These are phyloP conservation scores for Festucalex cinctus DNA, from an alignment of 2,113 vertebrate species.

Conservation along the genomic window DNA sequence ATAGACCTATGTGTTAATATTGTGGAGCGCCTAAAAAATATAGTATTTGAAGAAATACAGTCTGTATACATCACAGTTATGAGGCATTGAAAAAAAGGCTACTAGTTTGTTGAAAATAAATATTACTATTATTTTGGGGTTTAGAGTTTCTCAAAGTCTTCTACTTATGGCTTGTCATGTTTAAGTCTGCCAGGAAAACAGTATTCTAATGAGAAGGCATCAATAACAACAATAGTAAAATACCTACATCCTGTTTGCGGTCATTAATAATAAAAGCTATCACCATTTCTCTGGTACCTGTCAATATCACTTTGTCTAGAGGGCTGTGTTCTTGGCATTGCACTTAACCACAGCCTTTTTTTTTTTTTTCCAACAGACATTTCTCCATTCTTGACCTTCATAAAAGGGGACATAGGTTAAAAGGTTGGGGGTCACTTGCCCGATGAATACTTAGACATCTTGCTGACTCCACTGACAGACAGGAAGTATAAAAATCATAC, in stretches of 20 bases:
- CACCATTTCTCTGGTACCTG: slow-evolving; percentile 56
- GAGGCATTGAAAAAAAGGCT: too few relatives aligned
- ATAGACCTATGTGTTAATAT: too few relatives aligned
- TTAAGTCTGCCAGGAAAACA: slow-evolving; percentile 63
- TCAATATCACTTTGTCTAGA: slow-evolving; percentile 64
- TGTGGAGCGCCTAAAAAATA: background rate
- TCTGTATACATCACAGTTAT: background rate
- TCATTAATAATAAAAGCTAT: slow-evolving; percentile 76
- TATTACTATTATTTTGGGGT: background rate
- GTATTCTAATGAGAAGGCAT: slow-evolving; percentile 56
- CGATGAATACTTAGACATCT: slow-evolving; percentile 26
- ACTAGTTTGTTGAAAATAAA: background rate
- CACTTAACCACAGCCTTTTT: slow-evolving; percentile 68
- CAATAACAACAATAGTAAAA: slow-evolving; percentile 65
- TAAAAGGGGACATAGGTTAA: slow-evolving; percentile 52
- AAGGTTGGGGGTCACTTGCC: slow-evolving; percentile 43
- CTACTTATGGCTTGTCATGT: slow-evolving; percentile 46
- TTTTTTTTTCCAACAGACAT: slow-evolving; percentile 38
- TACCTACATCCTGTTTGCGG: slow-evolving; percentile 67
- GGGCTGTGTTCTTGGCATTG: slow-evolving; percentile 64
- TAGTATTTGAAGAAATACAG: background rate
- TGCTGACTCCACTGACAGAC: slow-evolving; percentile 10
- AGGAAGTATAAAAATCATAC: slow-evolving; percentile 9
- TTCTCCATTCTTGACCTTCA: slow-evolving; percentile 62
- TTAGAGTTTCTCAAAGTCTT: slow-evolving; percentile 46